Conservation (phyloP, 2,888 invertebrate species). For the Crepidodera aurea region DNA sequence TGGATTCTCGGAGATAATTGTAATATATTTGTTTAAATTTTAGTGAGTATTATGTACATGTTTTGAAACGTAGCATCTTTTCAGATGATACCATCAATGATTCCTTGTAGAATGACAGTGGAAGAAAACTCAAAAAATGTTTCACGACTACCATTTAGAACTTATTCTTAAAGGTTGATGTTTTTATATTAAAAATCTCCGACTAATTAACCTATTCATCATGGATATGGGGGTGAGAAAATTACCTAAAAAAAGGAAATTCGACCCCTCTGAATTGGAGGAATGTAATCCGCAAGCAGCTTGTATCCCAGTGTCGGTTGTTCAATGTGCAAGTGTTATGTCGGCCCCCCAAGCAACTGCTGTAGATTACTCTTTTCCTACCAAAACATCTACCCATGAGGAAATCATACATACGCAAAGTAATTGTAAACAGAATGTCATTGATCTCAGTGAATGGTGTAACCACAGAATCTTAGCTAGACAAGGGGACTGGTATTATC, state of each 20-base stretch:
- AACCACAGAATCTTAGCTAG: conserved; percentile 92
- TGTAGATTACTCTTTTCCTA: conserved; percentile 57
- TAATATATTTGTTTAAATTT: conserved; percentile 29
- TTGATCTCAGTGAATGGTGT: conserved; percentile 93
- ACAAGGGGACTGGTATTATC: conserved; percentile 81
- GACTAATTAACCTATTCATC: conserved; percentile 42
- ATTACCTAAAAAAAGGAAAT: conserved; percentile 94
- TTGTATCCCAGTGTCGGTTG: conserved; percentile 58
- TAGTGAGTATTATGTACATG: conserved; percentile 28
- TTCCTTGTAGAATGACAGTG: conserved; percentile 31
- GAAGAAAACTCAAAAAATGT: conserved; percentile 35
- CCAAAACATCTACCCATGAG: conserved; percentile 50
- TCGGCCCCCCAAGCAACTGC: conserved; percentile 57
- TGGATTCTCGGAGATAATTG: conserved; percentile 25
- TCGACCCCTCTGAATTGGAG: conserved; percentile 80
- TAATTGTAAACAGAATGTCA: conserved; percentile 47
- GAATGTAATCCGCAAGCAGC: conserved; percentile 58
- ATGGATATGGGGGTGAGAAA: conserved; percentile 71
- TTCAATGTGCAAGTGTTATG: conserved; percentile 54
- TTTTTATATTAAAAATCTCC: conserved; percentile 2
- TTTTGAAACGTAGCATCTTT: conserved; percentile 28
- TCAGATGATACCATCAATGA: conserved; percentile 32
- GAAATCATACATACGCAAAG: conserved; percentile 45
- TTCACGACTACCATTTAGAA: conserved; percentile 45
- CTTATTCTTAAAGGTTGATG: conserved; percentile 45